phyloP scores from a whole-genome alignment of 2,113 vertebrate genomes.

The Pseudonaja textilis region DNA sequence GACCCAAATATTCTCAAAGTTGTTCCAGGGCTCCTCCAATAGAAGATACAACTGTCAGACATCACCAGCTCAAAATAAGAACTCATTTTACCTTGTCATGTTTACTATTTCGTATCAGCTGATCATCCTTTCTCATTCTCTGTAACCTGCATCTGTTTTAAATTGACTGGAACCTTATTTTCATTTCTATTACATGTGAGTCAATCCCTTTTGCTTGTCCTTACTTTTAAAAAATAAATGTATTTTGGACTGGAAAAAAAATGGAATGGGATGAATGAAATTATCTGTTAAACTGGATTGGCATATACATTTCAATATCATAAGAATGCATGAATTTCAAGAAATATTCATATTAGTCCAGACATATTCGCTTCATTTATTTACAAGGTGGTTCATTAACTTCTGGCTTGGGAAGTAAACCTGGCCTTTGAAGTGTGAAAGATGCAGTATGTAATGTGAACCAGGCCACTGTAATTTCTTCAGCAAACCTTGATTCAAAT shows the following conservation, averaged over 20 bases:
- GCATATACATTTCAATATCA: background rate
- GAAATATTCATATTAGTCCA: background rate
- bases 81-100: background rate
- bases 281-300: background rate
- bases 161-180: background rate
- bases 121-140: background rate
- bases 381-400: background rate
- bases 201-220: background rate
- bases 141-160: background rate
- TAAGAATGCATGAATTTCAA: background rate
- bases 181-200: background rate
- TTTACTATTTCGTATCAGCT: background rate
- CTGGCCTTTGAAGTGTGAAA: background rate
- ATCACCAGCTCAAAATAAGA: background rate
- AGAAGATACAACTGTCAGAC: background rate
- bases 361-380: background rate
- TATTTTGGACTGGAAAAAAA: background rate
- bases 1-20: background rate
- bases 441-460: background rate
- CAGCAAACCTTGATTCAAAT: background rate
- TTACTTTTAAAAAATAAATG: background rate
- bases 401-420: background rate
- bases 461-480: background rate
- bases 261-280: background rate
- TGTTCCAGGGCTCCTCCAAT: background rate